Conservation (phyloP, 1,140 invertebrate genomes). For the Parapsyche elsis region DNA sequence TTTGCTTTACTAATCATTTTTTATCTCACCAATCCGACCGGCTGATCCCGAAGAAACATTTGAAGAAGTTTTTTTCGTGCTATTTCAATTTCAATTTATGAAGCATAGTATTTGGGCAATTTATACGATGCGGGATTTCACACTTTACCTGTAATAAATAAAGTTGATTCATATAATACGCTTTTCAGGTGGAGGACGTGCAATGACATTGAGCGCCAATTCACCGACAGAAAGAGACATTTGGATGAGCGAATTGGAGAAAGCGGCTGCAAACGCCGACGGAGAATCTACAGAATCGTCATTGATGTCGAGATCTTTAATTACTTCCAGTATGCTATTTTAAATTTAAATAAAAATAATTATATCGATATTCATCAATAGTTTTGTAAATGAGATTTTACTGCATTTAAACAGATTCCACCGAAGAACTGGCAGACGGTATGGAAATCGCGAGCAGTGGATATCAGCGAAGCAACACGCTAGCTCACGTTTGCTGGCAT, state of each 20-base stretch:
- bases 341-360: conserved; percentile 23
- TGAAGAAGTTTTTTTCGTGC: too few species aligned
- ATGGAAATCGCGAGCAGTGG: conserved; percentile 67
- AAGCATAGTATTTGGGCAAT: neutral
- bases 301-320: conserved; percentile 31
- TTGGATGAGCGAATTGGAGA: conserved; percentile 87
- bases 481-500: conserved; percentile 98
- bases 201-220: conserved; percentile 80
- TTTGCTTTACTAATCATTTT: too few species aligned
- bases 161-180: too few species aligned
- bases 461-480: conserved; percentile 79
- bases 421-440: conserved; percentile 80
- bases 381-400: neutral
- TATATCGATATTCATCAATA: neutral
- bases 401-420: conserved; percentile 69
- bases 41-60: too few species aligned
- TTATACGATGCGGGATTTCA: too few species aligned
- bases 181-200: conserved; percentile 66
- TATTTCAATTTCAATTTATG: neutral
- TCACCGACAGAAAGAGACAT: conserved; percentile 86
- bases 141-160: too few species aligned
- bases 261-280: conserved; percentile 76
- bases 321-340: conserved; percentile 40
- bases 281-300: conserved; percentile 58
- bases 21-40: too few species aligned